Evolutionary conservation across 2,797 vertebrate species (phyloP).

Genomic region (Neostethus bicornis): DNA sequence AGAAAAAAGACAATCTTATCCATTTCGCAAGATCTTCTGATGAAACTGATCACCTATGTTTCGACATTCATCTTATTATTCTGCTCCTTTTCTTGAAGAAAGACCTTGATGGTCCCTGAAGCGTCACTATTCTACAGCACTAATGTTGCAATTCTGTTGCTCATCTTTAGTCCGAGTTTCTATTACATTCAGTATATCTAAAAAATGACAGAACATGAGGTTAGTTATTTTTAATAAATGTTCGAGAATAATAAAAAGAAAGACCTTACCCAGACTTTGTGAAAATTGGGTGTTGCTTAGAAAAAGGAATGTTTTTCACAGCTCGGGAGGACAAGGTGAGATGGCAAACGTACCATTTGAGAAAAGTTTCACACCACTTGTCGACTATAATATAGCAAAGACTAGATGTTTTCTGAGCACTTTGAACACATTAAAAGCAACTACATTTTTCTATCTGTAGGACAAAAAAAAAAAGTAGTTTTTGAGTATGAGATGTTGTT

Average conservation of each 20-base stretch:
- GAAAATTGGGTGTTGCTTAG: not conserved
- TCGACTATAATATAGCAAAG: not conserved
- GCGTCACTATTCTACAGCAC: not conserved
- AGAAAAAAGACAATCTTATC: not conserved
- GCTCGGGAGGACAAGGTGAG: constrained; percentile 35
- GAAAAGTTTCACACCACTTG: constrained; percentile 9
- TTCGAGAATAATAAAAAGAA: not conserved
- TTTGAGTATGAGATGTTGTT: no score
- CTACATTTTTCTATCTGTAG: not conserved
- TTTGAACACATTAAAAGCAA: not conserved
- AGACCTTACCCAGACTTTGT: not conserved
- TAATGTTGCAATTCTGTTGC: not conserved
- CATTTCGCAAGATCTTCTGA: not conserved
- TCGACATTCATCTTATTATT: not conserved
- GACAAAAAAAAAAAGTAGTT: no score
- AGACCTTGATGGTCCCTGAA: not conserved
- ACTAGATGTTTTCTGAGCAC: not conserved
- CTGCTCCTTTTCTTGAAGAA: not conserved
- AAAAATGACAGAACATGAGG: not conserved
- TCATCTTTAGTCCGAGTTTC: constrained; percentile 1
- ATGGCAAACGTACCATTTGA: constrained; percentile 16
- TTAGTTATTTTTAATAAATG: not conserved
- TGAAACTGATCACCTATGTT: not conserved
- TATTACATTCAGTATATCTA: not conserved
- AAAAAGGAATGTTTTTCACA: not conserved